Conservation (phyloP, 2,797 vertebrate species). For the Halcyon leucocephala region DNA sequence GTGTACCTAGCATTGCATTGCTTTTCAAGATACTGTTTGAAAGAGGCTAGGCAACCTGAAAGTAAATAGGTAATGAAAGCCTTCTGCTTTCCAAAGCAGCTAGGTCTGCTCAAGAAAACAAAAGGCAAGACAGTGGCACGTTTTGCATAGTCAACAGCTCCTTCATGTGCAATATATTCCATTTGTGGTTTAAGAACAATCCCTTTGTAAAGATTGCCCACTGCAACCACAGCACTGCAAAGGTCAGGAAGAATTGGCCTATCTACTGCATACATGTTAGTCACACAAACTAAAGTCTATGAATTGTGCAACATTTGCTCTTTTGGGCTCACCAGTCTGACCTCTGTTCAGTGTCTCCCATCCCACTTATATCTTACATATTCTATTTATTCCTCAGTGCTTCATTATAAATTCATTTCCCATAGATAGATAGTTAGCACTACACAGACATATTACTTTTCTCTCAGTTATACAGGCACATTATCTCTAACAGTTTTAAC, state of each 20-base stretch:
- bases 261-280: background rate
- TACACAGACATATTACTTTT: background rate
- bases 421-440: background rate
- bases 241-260: background rate
- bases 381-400: background rate
- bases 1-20: background rate
- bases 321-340: background rate
- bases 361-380: background rate
- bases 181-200: background rate
- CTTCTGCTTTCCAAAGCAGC: background rate
- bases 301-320: background rate
- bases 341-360: background rate
- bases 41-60: background rate
- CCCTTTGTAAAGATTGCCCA: background rate
- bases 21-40: background rate
- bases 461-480: background rate
- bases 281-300: background rate
- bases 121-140: background rate
- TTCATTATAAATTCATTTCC: background rate
- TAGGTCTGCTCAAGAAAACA: background rate
- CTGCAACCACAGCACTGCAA: background rate
- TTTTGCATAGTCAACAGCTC: background rate
- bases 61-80: background rate
- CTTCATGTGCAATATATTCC: background rate
- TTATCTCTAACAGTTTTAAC: background rate